Conservation (phyloP, 2,797 vertebrate species). For the Anguilla pacifica region DNA sequence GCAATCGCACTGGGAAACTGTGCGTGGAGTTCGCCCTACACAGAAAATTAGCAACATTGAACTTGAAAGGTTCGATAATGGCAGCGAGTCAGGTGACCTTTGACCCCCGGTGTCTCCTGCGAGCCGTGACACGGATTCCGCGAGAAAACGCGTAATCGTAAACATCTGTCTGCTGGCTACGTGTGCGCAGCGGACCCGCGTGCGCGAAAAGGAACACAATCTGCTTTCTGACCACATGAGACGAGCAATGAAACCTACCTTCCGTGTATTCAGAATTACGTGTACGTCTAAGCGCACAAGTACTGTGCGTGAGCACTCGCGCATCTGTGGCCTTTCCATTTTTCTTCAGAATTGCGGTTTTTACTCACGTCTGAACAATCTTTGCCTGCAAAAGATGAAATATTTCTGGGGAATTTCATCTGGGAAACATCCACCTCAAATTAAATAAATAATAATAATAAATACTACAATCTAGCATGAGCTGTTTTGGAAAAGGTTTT, state of each 20-base stretch:
- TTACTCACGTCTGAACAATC: background rate
- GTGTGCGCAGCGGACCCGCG: background rate
- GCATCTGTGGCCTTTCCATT: background rate
- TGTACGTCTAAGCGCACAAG: background rate
- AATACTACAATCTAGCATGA: background rate
- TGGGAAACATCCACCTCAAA: background rate
- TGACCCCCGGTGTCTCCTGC: conserved; percentile 25
- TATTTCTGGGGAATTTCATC: background rate
- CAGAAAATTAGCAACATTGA: conserved; percentile 7
- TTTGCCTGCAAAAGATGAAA: background rate
- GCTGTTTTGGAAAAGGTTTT: background rate
- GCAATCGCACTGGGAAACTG: conserved; percentile 26
- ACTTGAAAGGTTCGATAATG: conserved; percentile 15
- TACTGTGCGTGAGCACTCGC: background rate
- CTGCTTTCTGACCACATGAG: background rate
- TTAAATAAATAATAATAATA: background rate
- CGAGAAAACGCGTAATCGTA: conserved; percentile 35
- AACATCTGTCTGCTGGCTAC: conserved; percentile 25
- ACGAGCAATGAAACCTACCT: background rate
- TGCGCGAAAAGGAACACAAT: background rate
- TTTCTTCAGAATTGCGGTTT: background rate
- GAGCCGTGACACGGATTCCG: conserved; percentile 22
- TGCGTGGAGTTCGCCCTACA: conserved; percentile 17
- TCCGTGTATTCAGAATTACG: background rate
- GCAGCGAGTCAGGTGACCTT: background rate